These are phyloP conservation scores for Agrilus cyanescens DNA, from an alignment of 2,888 invertebrate genomes.

Conservation along the genomic window DNA sequence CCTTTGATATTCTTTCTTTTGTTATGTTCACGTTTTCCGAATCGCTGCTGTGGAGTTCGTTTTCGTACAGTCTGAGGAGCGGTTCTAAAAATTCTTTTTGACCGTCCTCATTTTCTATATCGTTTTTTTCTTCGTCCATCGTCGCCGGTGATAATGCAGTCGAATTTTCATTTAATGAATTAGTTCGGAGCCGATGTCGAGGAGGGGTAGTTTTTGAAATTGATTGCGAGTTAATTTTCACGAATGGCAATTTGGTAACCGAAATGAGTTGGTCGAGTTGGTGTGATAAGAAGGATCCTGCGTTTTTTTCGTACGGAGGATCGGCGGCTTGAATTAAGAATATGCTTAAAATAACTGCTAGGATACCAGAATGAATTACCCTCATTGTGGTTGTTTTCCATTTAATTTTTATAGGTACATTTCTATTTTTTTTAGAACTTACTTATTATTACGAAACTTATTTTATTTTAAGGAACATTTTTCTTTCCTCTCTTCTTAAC, in stretches of 20 bases:
- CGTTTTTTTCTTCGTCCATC: no score
- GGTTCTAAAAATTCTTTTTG: conserved; percentile 29
- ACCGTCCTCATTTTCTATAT: no score
- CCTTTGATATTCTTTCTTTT: conserved; percentile 24
- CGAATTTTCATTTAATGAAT: no score
- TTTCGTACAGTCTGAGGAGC: conserved; percentile 27
- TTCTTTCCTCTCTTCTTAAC: no score
- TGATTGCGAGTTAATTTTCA: no score
- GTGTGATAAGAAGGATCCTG: conserved; percentile 18
- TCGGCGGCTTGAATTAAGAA: conserved; percentile 35
- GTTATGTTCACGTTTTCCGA: neutral
- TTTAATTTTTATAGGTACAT: conserved; percentile 15
- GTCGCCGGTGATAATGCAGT: no score
- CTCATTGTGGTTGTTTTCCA: conserved; percentile 30
- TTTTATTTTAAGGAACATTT: conserved; percentile 6
- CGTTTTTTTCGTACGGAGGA: conserved; percentile 27
- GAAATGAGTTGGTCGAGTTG: no score
- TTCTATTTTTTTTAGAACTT: conserved; percentile 5
- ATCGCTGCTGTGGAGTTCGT: neutral
- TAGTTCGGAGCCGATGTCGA: no score
- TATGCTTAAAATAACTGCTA: conserved; percentile 33
- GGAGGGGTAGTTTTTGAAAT: no score
- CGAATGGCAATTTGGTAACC: no score
- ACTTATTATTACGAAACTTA: conserved; percentile 2
- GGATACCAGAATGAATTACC: conserved; percentile 32